Base-by-base conservation (phyloP, 2,888 invertebrate genomes). In the Elmis aenea region DNA sequence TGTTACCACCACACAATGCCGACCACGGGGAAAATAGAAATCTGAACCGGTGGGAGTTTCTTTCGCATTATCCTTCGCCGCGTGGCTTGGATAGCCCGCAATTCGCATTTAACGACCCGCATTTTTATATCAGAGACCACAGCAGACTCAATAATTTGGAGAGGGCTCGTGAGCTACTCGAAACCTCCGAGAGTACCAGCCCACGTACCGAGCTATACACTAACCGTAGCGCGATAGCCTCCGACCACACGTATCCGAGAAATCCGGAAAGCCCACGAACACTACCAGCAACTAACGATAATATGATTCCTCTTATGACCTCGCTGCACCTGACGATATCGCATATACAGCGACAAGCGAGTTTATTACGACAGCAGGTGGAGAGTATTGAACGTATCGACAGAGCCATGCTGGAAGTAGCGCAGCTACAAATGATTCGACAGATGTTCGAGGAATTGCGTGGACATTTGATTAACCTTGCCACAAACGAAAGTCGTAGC, bases 381-480 rank as follows among this genome's bases (percentile, higher is more conserved):
- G 62, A 66, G 39, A 60, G 56, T 26, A 64, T 66, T 11, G 64
- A 64, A 45, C 51, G 62, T 20, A 65, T 68, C 20, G 67, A 68
- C 41, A 42, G 67, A 15, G 64, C 66, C 3, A 65, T 66, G 62
- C 44, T 67, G 15, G 68, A 68, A 48, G 64, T 67, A 2, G 58
- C 63, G n/a, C 68, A 68, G 42, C 63, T 82, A 51, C 75, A 76
- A 46, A 73, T 77, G 50, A 70, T 83, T 33, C 72, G 81, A 5
- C 69, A 68, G 16, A 74, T 82, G 72, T 78, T 82, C 72, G 75
- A 78, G 39, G 77, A 77, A 54, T 66, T 83, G 41, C 75, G 77
- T 13, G 63, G 75, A 21, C 75, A 79, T 33, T 74, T 82, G 47
- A 63, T 75, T 9, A 50, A 48, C 13, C 37, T 55, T 20, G 44